Evolutionary conservation across 1,140 invertebrate species (phyloP).

Genomic region (Manduca sexta): DNA sequence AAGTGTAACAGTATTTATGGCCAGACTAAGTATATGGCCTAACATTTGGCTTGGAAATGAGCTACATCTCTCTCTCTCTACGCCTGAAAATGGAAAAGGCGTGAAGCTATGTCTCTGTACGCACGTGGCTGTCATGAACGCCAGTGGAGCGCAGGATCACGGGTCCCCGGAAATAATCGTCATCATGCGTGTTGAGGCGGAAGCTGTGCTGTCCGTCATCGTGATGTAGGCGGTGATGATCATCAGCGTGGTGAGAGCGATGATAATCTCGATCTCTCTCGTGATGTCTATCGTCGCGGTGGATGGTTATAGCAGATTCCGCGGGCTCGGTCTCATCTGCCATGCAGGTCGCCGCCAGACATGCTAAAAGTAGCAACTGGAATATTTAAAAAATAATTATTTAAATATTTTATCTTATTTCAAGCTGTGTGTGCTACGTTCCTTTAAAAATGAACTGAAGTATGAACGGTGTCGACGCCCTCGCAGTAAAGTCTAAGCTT

Average conservation of each 20-base stretch:
- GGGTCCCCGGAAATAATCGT: conserved; percentile 1
- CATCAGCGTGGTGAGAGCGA: neutral
- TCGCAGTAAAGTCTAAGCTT: too few relatives aligned
- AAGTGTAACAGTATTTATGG: too few relatives aligned
- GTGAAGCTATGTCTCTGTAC: neutral
- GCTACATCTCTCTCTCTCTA: neutral
- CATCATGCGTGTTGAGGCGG: neutral
- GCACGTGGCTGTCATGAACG: conserved; percentile 3
- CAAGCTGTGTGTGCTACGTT: too few relatives aligned
- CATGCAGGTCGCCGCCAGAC: neutral
- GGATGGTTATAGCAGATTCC: neutral
- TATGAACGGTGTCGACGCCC: too few relatives aligned
- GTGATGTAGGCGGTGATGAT: neutral
- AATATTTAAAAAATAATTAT: neutral
- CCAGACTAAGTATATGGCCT: too few relatives aligned
- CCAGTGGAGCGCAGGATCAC: conserved; percentile 1
- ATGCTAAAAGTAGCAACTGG: conserved; percentile 1
- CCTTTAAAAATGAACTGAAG: too few relatives aligned
- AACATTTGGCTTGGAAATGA: too few relatives aligned
- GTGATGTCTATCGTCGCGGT: too few relatives aligned
- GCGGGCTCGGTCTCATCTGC: neutral
- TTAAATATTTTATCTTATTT: neutral
- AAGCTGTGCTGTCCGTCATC: neutral
- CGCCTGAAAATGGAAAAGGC: neutral
- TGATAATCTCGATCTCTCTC: too few relatives aligned